Conservation (phyloP, 2,797 vertebrate genomes). For the Leptoclinus maculatus region DNA sequence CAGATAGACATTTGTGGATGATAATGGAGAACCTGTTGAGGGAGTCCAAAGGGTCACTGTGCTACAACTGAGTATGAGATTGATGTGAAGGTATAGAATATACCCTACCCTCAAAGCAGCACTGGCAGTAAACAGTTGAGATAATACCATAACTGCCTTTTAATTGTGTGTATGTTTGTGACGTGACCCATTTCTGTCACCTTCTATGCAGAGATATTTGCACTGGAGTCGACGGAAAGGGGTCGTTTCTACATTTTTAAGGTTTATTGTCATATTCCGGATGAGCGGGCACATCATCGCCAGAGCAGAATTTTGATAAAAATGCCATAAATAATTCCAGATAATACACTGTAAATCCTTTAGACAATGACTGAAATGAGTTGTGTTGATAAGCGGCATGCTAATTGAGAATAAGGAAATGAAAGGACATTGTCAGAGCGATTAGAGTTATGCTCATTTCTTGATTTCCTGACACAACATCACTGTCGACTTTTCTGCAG, state of each 20-base stretch:
- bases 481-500: not conserved
- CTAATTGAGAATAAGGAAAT: conserved; percentile 33
- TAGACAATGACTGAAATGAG: conserved; percentile 30
- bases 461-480: conserved; percentile 2
- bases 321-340: conserved; percentile 25
- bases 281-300: conserved; percentile 32
- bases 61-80: not conserved
- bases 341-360: conserved; percentile 45
- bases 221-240: conserved; percentile 19
- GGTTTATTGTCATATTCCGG: conserved; percentile 2
- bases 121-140: conserved; percentile 5
- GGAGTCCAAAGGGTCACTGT: conserved; percentile 17
- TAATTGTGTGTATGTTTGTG: conserved; percentile 33
- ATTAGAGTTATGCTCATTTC: not conserved
- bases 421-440: conserved; percentile 2
- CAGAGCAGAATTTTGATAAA: conserved; percentile 34
- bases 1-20: conserved; percentile 2
- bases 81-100: not conserved
- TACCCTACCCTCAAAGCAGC: not conserved
- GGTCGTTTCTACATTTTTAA: conserved; percentile 28
- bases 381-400: conserved; percentile 30
- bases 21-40: conserved; percentile 12
- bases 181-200: conserved; percentile 58
- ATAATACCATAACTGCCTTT: conserved; percentile 30
- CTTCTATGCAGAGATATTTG: conserved; percentile 25